Conservation (phyloP, 2,113 vertebrate genomes). For the Spea multiplicata region DNA sequence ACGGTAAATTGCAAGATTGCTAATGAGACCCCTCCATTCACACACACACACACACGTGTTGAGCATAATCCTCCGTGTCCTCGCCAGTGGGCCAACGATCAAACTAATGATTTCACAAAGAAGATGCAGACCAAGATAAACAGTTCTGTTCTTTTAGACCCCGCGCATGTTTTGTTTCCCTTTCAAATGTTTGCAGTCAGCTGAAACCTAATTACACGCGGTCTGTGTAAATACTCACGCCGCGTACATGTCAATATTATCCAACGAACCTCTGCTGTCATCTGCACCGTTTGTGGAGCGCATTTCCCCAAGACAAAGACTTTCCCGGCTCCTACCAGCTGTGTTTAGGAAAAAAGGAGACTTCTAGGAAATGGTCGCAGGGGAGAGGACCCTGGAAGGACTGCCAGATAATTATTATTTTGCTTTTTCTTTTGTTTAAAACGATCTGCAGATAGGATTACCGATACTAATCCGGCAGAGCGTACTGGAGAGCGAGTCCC, state of each 20-base stretch:
- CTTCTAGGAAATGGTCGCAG: slow-evolving; percentile 5
- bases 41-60: no score
- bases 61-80: not conserved
- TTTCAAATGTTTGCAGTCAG: slow-evolving; percentile 7
- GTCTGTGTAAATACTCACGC: slow-evolving; percentile 8
- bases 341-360: slow-evolving; percentile 6
- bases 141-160: not conserved
- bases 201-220: slow-evolving; percentile 8
- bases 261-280: slow-evolving; percentile 16
- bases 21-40: not conserved
- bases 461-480: slow-evolving; percentile 29
- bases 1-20: slow-evolving; percentile 9
- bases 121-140: slow-evolving; percentile 2
- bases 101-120: not conserved
- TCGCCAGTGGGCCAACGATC: not conserved
- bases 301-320: slow-evolving; percentile 23
- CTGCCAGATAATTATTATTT: slow-evolving; percentile 19
- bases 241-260: slow-evolving; percentile 39
- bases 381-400: not conserved
- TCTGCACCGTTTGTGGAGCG: slow-evolving; percentile 11
- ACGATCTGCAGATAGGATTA: slow-evolving; percentile 14
- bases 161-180: not conserved
- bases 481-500: slow-evolving; percentile 32
- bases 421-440: slow-evolving; percentile 39
- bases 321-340: slow-evolving; percentile 14